Evolutionary conservation across 2,113 vertebrate species (phyloP).

Genomic region (Asarcornis scutulata): DNA sequence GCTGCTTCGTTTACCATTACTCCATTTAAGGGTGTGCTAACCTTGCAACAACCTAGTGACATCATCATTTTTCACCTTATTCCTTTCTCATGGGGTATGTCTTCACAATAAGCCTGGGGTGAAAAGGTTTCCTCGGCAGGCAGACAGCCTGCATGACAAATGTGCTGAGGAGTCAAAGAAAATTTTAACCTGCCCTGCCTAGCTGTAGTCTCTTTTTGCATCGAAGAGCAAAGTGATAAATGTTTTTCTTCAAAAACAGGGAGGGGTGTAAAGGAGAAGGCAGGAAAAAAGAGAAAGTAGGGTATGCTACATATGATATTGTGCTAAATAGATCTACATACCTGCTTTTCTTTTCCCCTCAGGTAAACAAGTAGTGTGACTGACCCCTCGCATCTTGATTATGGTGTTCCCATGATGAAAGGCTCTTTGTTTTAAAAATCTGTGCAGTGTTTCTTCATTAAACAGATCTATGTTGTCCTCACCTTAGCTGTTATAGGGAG

Average conservation of each 20-base stretch:
- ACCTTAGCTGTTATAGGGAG: background rate
- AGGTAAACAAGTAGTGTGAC: background rate
- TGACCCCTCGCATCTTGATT: background rate
- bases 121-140: slow-evolving; percentile 75
- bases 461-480: background rate
- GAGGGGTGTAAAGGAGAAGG: background rate
- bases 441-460: background rate
- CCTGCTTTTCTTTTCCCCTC: background rate
- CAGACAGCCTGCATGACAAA: slow-evolving; percentile 72
- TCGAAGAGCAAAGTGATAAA: slow-evolving; percentile 64
- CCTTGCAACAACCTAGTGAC: slow-evolving; percentile 89
- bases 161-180: slow-evolving; percentile 73
- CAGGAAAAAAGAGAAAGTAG: background rate
- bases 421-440: background rate
- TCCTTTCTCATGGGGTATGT: slow-evolving; percentile 64
- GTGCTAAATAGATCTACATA: background rate
- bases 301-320: background rate
- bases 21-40: slow-evolving; percentile 90
- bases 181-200: slow-evolving; percentile 75
- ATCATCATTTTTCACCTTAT: slow-evolving; percentile 85
- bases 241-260: slow-evolving; percentile 31
- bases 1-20: slow-evolving; percentile 77
- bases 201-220: slow-evolving; percentile 45
- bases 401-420: background rate
- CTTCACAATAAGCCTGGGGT: slow-evolving; percentile 77